phyloP scores from a whole-genome alignment of 2,797 vertebrate species.

The Syngnathus acus region DNA sequence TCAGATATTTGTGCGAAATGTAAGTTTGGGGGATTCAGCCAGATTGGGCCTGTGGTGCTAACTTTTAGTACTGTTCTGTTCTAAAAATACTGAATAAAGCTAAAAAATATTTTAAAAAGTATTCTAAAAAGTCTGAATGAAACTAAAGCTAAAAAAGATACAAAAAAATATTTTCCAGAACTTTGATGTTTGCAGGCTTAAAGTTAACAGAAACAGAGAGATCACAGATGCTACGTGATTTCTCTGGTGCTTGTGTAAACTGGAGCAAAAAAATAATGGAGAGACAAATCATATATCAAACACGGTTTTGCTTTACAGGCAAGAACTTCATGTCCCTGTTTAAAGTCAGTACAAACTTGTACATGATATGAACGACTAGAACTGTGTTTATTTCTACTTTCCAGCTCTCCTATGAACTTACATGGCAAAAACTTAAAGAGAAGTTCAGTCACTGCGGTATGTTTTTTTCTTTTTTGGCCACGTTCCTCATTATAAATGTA shows the following conservation, averaged over 20 bases:
- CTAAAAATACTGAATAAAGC: neutral
- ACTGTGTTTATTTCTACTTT: conserved; percentile 48
- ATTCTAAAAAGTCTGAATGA: neutral
- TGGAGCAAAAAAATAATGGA: neutral
- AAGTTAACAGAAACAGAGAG: too few species aligned
- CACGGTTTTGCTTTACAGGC: too few species aligned
- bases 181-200: too few species aligned
- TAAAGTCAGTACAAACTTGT: neutral
- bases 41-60: neutral
- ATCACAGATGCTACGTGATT: too few species aligned
- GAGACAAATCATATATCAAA: too few species aligned
- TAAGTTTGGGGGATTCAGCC: conserved; percentile 56
- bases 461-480: conserved; percentile 29
- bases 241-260: too few species aligned
- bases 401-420: conserved; percentile 95
- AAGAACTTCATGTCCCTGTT: neutral
- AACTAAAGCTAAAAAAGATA: too few species aligned
- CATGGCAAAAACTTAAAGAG: conserved; percentile 98
- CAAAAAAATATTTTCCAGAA: too few species aligned
- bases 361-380: neutral
- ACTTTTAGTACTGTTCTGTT: neutral
- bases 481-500: neutral
- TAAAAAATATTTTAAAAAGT: too few species aligned
- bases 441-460: conserved; percentile 95
- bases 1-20: conserved; percentile 98